phyloP scores from a whole-genome alignment of 2,797 vertebrate species.

The Lophius americanus region DNA sequence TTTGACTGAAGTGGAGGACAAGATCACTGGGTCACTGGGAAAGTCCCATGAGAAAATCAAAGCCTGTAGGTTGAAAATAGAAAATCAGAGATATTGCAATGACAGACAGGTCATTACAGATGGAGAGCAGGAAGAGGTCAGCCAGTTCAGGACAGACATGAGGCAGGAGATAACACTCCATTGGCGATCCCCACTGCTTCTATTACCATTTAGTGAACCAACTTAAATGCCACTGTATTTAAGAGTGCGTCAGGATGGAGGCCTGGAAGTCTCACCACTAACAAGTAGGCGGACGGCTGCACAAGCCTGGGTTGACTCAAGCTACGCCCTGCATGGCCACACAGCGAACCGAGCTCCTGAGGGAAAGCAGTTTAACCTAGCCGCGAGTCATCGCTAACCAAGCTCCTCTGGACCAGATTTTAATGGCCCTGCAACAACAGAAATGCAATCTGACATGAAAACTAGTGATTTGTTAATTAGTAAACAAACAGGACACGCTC shows the following conservation, averaged over 20 bases:
- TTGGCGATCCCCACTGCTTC: slow-evolving; percentile 34
- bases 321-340: slow-evolving; percentile 51
- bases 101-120: slow-evolving; percentile 26
- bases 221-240: slow-evolving; percentile 41
- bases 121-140: slow-evolving; percentile 37
- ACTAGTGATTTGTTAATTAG: slow-evolving; percentile 43
- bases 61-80: slow-evolving; percentile 38
- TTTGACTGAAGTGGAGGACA: slow-evolving; percentile 51
- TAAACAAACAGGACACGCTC: slow-evolving; percentile 49
- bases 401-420: background rate
- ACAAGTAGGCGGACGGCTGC: slow-evolving; percentile 41
- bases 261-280: slow-evolving; percentile 43
- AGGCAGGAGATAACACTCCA: slow-evolving; percentile 29
- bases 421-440: background rate
- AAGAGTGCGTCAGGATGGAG: slow-evolving; percentile 41
- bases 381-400: slow-evolving; percentile 11
- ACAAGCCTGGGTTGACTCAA: slow-evolving; percentile 30
- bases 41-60: slow-evolving; percentile 60
- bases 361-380: slow-evolving; percentile 31
- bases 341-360: slow-evolving; percentile 48
- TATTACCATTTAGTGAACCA: slow-evolving; percentile 60
- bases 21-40: slow-evolving; percentile 64
- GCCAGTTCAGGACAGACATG: slow-evolving; percentile 24
- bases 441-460: slow-evolving; percentile 23
- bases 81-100: slow-evolving; percentile 24